Evolutionary conservation across 2,888 invertebrate species (phyloP).

Genomic region (Brachyptera risi): DNA sequence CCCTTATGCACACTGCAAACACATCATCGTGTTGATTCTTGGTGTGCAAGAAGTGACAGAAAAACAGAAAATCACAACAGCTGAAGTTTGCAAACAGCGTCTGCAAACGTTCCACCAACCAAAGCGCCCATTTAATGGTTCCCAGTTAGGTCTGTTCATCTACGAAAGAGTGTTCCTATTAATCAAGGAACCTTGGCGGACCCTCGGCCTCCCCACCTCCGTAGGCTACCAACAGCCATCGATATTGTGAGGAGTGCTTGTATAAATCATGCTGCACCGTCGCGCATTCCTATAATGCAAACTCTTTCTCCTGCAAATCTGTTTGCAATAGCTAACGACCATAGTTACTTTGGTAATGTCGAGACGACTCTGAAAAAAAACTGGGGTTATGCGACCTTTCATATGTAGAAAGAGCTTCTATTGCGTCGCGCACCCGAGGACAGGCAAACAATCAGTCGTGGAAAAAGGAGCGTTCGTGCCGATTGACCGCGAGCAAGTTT

Average conservation of each 20-base stretch:
- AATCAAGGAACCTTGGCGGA: not conserved
- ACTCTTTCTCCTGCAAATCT: slow-evolving; percentile 19
- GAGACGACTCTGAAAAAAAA: not conserved
- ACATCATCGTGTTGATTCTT: slow-evolving; percentile 22
- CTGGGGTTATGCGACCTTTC: not conserved
- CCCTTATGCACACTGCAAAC: slow-evolving; percentile 26
- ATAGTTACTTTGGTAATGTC: slow-evolving; percentile 9
- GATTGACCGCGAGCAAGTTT: not conserved
- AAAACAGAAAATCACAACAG: not conserved
- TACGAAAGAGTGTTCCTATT: not conserved
- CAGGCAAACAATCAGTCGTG: not conserved
- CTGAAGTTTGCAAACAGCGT: slow-evolving; percentile 19
- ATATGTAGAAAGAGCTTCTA: not conserved
- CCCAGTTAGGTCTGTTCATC: slow-evolving; percentile 23
- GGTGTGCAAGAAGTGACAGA: not conserved
- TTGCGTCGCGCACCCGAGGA: not conserved
- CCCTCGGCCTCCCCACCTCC: not conserved
- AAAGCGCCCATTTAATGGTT: slow-evolving; percentile 13
- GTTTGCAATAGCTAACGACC: slow-evolving; percentile 24
- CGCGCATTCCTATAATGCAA: slow-evolving; percentile 18
- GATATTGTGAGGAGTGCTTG: slow-evolving; percentile 6
- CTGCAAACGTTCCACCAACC: slow-evolving; percentile 27
- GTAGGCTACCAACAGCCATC: not conserved
- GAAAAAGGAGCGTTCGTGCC: not conserved
- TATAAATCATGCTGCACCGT: slow-evolving; percentile 15